Base-by-base conservation (phyloP, 2,797 vertebrate species). In the Peromyscus melanophrys region DNA sequence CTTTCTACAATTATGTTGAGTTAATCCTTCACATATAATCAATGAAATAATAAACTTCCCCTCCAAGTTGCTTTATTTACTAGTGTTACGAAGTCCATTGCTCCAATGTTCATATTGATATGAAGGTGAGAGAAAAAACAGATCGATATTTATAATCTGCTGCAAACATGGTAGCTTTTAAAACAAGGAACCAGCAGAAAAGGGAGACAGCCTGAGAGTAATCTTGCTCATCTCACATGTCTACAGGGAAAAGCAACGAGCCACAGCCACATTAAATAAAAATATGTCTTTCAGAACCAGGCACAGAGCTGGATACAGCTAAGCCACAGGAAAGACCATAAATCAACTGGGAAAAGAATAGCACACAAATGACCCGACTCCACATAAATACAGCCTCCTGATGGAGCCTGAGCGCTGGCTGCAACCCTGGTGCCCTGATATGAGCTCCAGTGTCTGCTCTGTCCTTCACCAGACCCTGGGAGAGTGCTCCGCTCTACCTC, bases 101-200 rank as follows among this genome's bases (percentile, higher is more conserved):
- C 46, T 77, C 73, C 14, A 75, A 75, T 19, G 83, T 61, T 61
- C 59, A 25, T 97, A 77, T 89, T 96, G 92, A 94, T 78, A 73
- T 49, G 83, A 90, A 90, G 37, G 63, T 73, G 27, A 92, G 82
- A 78, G 14, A 89, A 84, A 96, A 97, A 97, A 96, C 73, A 87
- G 83, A 96, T 97, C 59, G 46, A 96, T 95, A 94, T 89, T 94
- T 97, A 90, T 89, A 95, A 96, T 96, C 96, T 95, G 31, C 55
- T 81, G 73, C 31, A 93, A 92, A 97, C 71, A 89, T 43, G n/a
- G 65, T 76, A 84, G 59, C n/a, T 94, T 96, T 95, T 95, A 49
- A 67, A 59, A 67, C 59, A 52, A 95, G 90, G 87, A 3, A 73
- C 69, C 19, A n/a, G 52, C n/a, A 92, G 94, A 83, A 97, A 96